These are phyloP conservation scores for Cairina moschata DNA, from an alignment of 2,113 vertebrate genomes.

Conservation along the genomic window DNA sequence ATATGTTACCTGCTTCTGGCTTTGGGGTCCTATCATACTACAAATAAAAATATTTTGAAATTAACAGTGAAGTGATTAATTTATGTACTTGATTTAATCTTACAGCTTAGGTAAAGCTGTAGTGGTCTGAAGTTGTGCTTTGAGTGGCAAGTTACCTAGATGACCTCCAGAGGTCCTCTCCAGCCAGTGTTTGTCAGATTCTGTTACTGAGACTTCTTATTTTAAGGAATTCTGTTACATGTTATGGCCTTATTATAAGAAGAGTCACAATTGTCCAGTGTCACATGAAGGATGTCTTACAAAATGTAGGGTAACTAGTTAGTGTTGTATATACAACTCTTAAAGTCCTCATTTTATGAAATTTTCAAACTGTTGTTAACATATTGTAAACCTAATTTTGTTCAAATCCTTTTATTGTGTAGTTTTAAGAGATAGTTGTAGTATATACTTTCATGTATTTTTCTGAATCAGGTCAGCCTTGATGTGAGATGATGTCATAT, in stretches of 20 bases:
- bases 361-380: not conserved
- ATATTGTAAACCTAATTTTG: not conserved
- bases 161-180: not conserved
- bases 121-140: not conserved
- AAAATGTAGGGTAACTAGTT: not conserved
- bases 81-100: not conserved
- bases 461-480: not conserved
- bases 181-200: not conserved
- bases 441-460: not conserved
- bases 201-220: not conserved
- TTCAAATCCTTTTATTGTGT: not conserved
- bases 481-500: not conserved
- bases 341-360: not conserved
- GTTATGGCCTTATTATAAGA: not conserved
- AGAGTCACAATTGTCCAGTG: not conserved
- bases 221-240: not conserved
- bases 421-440: not conserved
- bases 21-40: not conserved
- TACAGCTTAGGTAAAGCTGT: not conserved
- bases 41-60: not conserved
- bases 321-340: not conserved
- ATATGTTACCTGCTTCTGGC: fast-evolving
- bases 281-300: not conserved
- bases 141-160: not conserved
- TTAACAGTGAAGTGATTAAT: not conserved